These are phyloP conservation scores for Metallyticus violacea DNA, from an alignment of 2,888 invertebrate genomes.

Conservation along the genomic window DNA sequence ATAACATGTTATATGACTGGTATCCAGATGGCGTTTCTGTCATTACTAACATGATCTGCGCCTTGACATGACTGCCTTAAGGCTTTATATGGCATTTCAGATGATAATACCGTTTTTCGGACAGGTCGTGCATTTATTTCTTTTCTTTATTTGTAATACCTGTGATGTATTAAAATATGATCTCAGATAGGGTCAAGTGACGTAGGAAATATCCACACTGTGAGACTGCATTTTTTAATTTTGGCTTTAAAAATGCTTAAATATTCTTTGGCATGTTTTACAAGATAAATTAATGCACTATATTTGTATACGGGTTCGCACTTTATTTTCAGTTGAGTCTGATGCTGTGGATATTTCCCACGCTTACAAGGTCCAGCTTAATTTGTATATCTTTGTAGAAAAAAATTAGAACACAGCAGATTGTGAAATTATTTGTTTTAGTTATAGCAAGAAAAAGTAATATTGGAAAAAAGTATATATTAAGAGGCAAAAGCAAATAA, in stretches of 20 bases:
- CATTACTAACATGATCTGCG: no score
- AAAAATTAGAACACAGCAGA: neutral
- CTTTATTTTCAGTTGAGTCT: neutral
- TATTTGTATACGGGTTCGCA: neutral
- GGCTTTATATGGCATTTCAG: no score
- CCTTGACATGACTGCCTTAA: no score
- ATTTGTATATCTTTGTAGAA: slow-evolving; percentile 16
- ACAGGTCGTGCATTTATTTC: neutral
- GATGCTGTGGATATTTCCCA: neutral
- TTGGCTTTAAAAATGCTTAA: neutral
- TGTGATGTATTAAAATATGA: slow-evolving; percentile 67
- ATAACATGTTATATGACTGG: neutral
- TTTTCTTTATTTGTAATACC: slow-evolving; percentile 51
- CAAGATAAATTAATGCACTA: neutral
- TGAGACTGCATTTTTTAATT: neutral
- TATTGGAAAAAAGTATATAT: slow-evolving; percentile 19
- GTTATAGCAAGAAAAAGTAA: slow-evolving; percentile 2
- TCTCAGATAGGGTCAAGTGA: slow-evolving; percentile 47
- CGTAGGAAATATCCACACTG: neutral
- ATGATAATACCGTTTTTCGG: neutral
- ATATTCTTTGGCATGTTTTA: neutral
- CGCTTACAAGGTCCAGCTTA: neutral
- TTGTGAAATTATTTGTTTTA: slow-evolving; percentile 9
- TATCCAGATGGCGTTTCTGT: neutral
- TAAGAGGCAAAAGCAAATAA: slow-evolving; percentile 21